Base-by-base conservation (phyloP, 2,888 invertebrate species). In the Anthophora plumipes region DNA sequence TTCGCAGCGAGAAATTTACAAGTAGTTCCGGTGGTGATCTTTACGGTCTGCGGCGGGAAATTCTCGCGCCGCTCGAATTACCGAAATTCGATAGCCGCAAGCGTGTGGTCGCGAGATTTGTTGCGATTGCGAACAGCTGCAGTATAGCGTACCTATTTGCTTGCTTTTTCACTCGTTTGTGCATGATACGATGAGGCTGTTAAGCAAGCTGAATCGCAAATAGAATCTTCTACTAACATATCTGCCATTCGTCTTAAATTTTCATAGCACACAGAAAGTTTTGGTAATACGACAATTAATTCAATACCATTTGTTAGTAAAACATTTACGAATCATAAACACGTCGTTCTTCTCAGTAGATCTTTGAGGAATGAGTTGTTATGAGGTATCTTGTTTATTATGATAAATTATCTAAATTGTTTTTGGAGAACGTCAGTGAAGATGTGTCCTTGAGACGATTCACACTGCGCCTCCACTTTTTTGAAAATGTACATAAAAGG, bases 51-150 rank as follows among this genome's bases (percentile, higher is more conserved):
- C 59, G 69, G 69, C 25, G 17, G 52, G 78, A 70, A 77, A 77
- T 80, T 61, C 79, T 71, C 77, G 61, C 69, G 37, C 46, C 43
- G 48, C 12, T 20, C 71, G 66, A 78, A 76, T 78, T 78, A 78
- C 76, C 78, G 76, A 77, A 79, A 70, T 69, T 79, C 78, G 78
- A 79, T 79, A 79, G 70, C 78, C 78, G 60, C 78, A 64, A 66
- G 41, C 59, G 46, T 60, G 78, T 41, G 77, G 78, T 48, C 11
- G n/a, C 5, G 52, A 77, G 64, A 79, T 79, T 79, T 79, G 78
- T 70, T 66, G 46, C 78, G 59, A 77, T 59, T 66, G 64, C 78
- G 25, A 70, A 46, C 69, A 76, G 39, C 69, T 69, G 69, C 46
- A 63, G 39, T 31, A 39, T 37, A 54, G 6, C 25, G 64, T 11